These are phyloP conservation scores for Junonia oenone DNA, from an alignment of 2,888 invertebrate genomes.

Conservation along the genomic window DNA sequence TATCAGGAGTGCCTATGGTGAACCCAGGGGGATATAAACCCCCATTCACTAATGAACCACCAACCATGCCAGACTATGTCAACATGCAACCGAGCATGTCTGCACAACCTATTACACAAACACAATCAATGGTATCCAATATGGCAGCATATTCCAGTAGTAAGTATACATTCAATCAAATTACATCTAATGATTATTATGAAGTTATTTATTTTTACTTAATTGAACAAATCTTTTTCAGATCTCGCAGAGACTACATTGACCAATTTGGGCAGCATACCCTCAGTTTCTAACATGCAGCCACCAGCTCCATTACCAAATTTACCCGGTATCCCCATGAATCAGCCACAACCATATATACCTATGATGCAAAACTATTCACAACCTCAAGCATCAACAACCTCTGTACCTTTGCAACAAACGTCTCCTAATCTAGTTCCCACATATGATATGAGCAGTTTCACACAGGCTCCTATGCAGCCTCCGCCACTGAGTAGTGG, in stretches of 20 bases:
- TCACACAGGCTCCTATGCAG: conserved; percentile 52
- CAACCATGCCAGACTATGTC: conserved; percentile 31
- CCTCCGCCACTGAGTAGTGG: conserved; percentile 55
- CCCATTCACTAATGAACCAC: conserved; percentile 29
- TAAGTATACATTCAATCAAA: conserved; percentile 45
- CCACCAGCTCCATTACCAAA: conserved; percentile 75
- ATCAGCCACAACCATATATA: conserved; percentile 75
- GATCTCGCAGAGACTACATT: conserved; percentile 71
- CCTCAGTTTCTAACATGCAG: conserved; percentile 70
- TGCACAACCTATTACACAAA: conserved; percentile 47
- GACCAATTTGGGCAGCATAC: conserved; percentile 71
- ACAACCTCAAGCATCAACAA: conserved; percentile 44
- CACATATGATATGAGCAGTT: conserved; percentile 68
- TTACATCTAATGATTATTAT: background rate
- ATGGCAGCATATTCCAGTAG: conserved; percentile 73
- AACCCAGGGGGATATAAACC: conserved; percentile 54
- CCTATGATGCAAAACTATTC: conserved; percentile 71
- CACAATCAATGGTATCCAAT: conserved; percentile 66
- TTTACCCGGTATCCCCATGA: conserved; percentile 74
- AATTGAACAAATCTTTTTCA: conserved; percentile 40
- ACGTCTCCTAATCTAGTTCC: conserved; percentile 53
- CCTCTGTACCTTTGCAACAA: conserved; percentile 35
- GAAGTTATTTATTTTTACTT: background rate
- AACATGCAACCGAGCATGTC: conserved; percentile 31
- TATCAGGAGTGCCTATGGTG: conserved; percentile 74